These are phyloP conservation scores for Eupithecia tripunctaria DNA, from an alignment of 2,888 invertebrate species.

Conservation along the genomic window DNA sequence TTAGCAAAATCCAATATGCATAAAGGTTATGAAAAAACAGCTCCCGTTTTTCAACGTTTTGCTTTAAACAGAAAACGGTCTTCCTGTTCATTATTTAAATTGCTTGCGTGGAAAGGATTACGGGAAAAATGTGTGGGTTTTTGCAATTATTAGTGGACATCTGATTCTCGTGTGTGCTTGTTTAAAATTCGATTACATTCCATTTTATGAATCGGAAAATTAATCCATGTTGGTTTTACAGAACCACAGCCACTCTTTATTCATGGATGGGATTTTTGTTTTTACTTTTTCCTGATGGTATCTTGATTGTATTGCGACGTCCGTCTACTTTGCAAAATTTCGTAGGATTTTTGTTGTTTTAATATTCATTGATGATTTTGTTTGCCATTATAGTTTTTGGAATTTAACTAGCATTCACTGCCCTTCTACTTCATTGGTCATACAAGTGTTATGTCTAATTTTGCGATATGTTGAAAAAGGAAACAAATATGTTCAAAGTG, in stretches of 20 bases:
- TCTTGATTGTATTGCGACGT: too few relatives aligned
- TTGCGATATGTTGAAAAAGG: background rate
- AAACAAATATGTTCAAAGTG: background rate
- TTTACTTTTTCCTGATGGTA: background rate
- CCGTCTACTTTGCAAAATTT: background rate
- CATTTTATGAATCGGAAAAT: slow-evolving; percentile 10
- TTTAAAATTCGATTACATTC: slow-evolving; percentile 13
- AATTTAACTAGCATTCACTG: too few relatives aligned
- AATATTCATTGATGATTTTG: background rate
- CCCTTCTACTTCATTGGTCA: too few relatives aligned
- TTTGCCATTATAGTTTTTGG: background rate
- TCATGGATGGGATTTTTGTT: background rate
- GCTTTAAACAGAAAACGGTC: slow-evolving; percentile 44
- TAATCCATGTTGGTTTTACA: slow-evolving; percentile 1
- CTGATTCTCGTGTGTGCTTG: background rate
- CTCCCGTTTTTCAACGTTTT: slow-evolving; percentile 27
- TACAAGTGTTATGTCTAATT: background rate
- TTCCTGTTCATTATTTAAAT: slow-evolving; percentile 15
- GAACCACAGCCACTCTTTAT: background rate
- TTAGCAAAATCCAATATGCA: slow-evolving; percentile 27
- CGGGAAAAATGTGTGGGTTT: slow-evolving; percentile 11
- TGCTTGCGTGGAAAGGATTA: slow-evolving; percentile 18
- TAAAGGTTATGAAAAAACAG: slow-evolving; percentile 39
- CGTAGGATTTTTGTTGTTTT: background rate
- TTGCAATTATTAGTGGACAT: slow-evolving; percentile 8